phyloP scores from a whole-genome alignment of 2,888 invertebrate genomes.

The Tiphia femorata region DNA sequence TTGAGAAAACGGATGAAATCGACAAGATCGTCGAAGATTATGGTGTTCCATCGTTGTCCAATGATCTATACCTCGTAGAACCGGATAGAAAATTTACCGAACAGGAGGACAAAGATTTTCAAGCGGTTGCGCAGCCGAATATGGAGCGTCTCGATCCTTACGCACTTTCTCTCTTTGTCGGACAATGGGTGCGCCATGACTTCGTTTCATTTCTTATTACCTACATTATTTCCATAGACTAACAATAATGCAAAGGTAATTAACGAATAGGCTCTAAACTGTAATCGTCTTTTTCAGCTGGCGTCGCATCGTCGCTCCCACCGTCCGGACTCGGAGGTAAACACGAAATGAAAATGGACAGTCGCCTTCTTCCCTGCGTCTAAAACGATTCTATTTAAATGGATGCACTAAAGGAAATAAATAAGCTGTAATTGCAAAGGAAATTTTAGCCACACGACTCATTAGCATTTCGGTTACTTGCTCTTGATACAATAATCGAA shows the following conservation, averaged over 20 bases:
- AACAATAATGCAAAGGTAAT: background rate
- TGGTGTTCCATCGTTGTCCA: conserved; percentile 1
- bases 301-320: conserved; percentile 42
- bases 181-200: conserved; percentile 66
- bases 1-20: conserved; percentile 48
- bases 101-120: conserved; percentile 4
- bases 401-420: background rate
- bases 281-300: conserved; percentile 41
- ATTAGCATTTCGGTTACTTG: background rate
- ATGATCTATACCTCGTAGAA: conserved; percentile 13
- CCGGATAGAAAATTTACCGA: conserved; percentile 9
- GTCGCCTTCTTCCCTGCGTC: background rate
- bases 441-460: no score
- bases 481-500: no score
- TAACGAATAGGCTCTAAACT: background rate
- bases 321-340: conserved; percentile 34
- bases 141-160: conserved; percentile 25
- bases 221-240: background rate
- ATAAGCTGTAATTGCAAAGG: no score
- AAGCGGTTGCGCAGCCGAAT: no score
- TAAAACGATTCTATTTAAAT: no score
- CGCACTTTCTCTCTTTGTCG: conserved; percentile 64
- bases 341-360: conserved; percentile 34
- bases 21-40: conserved; percentile 21
- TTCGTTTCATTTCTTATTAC: background rate